phyloP scores from a whole-genome alignment of 2,797 vertebrate genomes.

The Helarctos malayanus region DNA sequence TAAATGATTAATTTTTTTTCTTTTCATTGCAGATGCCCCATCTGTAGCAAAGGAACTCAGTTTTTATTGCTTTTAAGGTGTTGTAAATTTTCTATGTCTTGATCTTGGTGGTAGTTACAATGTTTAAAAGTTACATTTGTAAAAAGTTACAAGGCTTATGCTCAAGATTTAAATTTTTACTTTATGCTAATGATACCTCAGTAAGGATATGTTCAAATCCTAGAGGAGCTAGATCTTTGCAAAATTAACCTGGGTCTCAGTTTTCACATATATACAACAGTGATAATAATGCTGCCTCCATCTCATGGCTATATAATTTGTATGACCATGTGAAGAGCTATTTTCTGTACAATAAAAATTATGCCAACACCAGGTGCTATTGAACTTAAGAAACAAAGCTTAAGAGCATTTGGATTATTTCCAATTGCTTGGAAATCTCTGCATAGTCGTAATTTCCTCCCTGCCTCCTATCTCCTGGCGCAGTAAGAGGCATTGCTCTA shows the following conservation, averaged over 20 bases:
- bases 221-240: background rate
- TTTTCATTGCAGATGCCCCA: background rate
- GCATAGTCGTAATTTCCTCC: background rate
- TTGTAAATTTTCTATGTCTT: background rate
- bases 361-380: background rate
- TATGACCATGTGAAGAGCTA: background rate
- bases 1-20: background rate
- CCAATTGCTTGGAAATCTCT: background rate
- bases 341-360: constrained; percentile 32
- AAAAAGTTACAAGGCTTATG: background rate
- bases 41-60: background rate
- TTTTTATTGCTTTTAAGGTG: constrained; percentile 3
- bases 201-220: background rate
- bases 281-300: background rate
- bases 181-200: background rate
- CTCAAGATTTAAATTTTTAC: background rate
- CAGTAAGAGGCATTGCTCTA: background rate
- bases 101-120: background rate
- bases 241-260: background rate
- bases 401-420: background rate
- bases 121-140: background rate
- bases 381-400: background rate
- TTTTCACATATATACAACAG: background rate
- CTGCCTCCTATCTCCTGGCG: background rate
- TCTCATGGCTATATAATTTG: background rate